These are phyloP conservation scores for Cydia pomonella DNA, from an alignment of 1,140 invertebrate genomes.

Conservation along the genomic window DNA sequence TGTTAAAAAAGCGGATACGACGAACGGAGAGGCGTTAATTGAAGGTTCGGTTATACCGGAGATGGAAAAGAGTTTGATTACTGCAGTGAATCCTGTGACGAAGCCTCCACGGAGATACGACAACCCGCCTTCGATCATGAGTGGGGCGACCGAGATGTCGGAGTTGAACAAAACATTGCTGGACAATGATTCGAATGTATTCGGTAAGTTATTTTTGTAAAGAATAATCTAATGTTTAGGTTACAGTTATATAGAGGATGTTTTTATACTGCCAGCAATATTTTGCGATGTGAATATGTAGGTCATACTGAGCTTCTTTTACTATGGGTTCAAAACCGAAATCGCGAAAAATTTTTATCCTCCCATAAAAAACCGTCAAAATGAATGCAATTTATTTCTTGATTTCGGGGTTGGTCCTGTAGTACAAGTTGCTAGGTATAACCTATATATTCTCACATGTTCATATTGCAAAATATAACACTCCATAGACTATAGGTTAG, in stretches of 20 bases:
- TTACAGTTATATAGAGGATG: background rate
- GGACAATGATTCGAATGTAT: conserved; percentile 84
- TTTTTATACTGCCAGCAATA: too few relatives aligned
- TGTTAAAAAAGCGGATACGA: conserved; percentile 81
- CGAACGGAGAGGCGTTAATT: conserved; percentile 83
- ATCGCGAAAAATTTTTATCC: too few relatives aligned
- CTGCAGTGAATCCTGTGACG: conserved; percentile 89
- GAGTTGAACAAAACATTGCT: conserved; percentile 89
- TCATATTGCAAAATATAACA: too few relatives aligned
- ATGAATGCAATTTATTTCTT: too few relatives aligned
- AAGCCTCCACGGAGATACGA: conserved; percentile 89
- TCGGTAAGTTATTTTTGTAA: conserved; percentile 82
- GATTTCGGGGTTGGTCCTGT: too few relatives aligned
- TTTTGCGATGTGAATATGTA: too few relatives aligned
- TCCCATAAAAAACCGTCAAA: too few relatives aligned
- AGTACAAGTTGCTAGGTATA: too few relatives aligned
- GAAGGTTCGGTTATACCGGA: conserved; percentile 83
- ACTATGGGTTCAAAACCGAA: too few relatives aligned
- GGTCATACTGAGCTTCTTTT: too few relatives aligned
- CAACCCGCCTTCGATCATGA: conserved; percentile 84
- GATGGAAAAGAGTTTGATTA: conserved; percentile 90
- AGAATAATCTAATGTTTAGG: background rate
- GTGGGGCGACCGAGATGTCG: conserved; percentile 87
- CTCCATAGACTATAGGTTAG: too few relatives aligned
- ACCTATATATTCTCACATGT: too few relatives aligned